Evolutionary conservation across 2,797 vertebrate genomes (phyloP).

Genomic region (Nannoperca obscura): DNA sequence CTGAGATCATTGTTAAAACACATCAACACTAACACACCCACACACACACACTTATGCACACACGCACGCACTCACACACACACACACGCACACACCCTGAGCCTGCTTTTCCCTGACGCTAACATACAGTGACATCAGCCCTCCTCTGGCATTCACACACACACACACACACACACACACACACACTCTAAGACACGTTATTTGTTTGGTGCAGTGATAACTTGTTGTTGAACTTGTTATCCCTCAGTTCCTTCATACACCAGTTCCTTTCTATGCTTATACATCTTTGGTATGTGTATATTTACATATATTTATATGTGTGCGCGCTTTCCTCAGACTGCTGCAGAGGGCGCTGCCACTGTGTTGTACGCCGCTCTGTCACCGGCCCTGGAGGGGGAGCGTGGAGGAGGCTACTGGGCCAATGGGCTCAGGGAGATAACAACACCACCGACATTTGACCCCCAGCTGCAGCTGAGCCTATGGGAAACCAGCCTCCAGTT

Average conservation of each 20-base stretch:
- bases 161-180: conserved; percentile 35
- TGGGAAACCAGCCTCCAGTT: conserved; percentile 88
- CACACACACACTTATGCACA: background rate
- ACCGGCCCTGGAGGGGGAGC: conserved; percentile 84
- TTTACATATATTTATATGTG: background rate
- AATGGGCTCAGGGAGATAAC: conserved; percentile 85
- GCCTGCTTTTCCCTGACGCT: conserved; percentile 52
- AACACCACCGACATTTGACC: conserved; percentile 79
- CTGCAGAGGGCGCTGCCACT: conserved; percentile 88
- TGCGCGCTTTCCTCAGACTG: conserved; percentile 80
- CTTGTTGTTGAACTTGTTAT: conserved; percentile 62
- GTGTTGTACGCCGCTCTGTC: conserved; percentile 85
- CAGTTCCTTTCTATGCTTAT: conserved; percentile 28
- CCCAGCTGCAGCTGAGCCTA: conserved; percentile 84
- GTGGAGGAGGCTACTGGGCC: conserved; percentile 87
- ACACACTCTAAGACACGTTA: conserved; percentile 9
- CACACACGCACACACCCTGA: conserved; percentile 33
- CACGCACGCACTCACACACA: conserved; percentile 32
- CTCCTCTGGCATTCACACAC: conserved; percentile 47
- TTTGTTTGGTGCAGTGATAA: conserved; percentile 48
- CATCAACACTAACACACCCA: conserved; percentile 49
- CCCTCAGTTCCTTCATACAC: conserved; percentile 15
- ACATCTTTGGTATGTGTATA: background rate
- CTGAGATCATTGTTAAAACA: conserved; percentile 67
- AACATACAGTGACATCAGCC: conserved; percentile 56